These are phyloP conservation scores for Homalodisca vitripennis DNA, from an alignment of 1,140 invertebrate species.

Conservation along the genomic window DNA sequence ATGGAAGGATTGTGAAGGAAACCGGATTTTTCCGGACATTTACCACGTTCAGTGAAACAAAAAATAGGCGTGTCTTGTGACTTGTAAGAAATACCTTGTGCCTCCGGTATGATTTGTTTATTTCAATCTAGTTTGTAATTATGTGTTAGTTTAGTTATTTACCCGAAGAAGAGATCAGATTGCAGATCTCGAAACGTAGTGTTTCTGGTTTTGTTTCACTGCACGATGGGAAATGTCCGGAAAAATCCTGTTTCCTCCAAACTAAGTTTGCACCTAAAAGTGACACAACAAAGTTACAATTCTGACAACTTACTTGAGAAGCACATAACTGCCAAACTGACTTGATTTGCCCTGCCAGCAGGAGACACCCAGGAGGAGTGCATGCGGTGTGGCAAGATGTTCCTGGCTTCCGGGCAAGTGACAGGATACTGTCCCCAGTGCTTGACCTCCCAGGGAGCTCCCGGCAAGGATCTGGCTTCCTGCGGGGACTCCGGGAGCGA, in stretches of 20 bases:
- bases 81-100: no score
- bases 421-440: slow-evolving; percentile 46
- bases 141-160: no score
- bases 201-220: no score
- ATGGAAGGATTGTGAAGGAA: no score
- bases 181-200: no score
- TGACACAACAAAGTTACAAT: not conserved
- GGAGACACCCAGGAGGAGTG: slow-evolving; percentile 49
- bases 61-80: no score
- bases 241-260: not conserved
- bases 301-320: not conserved
- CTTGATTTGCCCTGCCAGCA: slow-evolving; percentile 30
- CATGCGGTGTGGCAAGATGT: slow-evolving; percentile 46
- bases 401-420: slow-evolving; percentile 42
- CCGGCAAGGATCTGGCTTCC: slow-evolving; percentile 33
- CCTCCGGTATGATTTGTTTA: no score
- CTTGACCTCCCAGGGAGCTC: slow-evolving; percentile 45
- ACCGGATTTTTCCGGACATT: no score
- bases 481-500: slow-evolving; percentile 39
- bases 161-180: not conserved
- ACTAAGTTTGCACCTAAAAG: not conserved
- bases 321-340: not conserved
- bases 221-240: not conserved
- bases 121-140: no score
- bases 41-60: no score